These are phyloP conservation scores for Ophion obscuratus DNA, from an alignment of 2,888 invertebrate species.

Conservation along the genomic window DNA sequence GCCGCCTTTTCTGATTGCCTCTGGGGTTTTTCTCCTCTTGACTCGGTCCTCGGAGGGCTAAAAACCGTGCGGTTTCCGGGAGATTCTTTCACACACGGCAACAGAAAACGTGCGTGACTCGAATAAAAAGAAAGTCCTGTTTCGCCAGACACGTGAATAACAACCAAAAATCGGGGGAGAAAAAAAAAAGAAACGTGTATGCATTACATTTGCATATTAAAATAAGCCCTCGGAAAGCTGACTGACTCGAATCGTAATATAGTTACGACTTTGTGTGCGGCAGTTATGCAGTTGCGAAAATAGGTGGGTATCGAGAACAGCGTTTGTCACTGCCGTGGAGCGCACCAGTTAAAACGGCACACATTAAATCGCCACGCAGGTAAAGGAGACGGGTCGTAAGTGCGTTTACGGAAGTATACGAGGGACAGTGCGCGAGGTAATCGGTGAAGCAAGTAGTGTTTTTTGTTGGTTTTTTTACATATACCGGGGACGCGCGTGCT, in stretches of 20 bases:
- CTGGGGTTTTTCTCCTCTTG: constrained; percentile 47
- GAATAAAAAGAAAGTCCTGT: constrained; percentile 28
- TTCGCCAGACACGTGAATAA: constrained; percentile 46
- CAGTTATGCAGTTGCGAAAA: constrained; percentile 64
- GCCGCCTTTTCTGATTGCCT: constrained; percentile 56
- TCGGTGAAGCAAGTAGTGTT: constrained; percentile 63
- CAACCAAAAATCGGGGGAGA: constrained; percentile 38
- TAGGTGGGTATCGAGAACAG: constrained; percentile 50
- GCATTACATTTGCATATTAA: constrained; percentile 77
- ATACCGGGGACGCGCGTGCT: constrained; percentile 67
- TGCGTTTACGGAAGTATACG: constrained; percentile 1
- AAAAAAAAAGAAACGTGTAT: constrained; percentile 68
- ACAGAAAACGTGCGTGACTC: constrained; percentile 69
- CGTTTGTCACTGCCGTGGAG: constrained; percentile 43
- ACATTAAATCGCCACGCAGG: neutral
- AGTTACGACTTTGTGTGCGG: constrained; percentile 44
- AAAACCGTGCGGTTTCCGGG: constrained; percentile 63
- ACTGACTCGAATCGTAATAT: constrained; percentile 41
- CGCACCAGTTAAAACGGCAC: constrained; percentile 34
- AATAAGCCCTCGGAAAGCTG: constrained; percentile 62
- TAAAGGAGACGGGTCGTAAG: constrained; percentile 4
- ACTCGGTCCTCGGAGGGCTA: constrained; percentile 44
- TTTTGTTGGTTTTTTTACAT: constrained; percentile 29
- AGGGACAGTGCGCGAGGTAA: constrained; percentile 71
- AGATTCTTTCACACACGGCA: constrained; percentile 49